phyloP scores from a whole-genome alignment of 2,797 vertebrate species.

The Xiphophorus birchmanni region DNA sequence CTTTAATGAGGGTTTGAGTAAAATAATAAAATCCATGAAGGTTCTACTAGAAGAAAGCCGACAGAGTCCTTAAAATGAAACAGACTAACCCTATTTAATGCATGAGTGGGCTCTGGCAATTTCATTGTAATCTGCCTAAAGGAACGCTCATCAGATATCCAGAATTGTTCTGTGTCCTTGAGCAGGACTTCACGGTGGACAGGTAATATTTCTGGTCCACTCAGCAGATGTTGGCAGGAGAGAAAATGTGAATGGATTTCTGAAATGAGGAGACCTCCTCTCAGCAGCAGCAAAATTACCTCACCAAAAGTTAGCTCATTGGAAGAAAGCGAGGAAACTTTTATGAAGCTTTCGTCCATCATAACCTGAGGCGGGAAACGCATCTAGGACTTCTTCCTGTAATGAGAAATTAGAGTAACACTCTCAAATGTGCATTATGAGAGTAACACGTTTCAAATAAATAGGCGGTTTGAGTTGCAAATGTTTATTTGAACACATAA shows the following conservation, averaged over 20 bases:
- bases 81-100: slow-evolving; percentile 16
- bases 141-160: slow-evolving; percentile 12
- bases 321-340: background rate
- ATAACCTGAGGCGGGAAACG: background rate
- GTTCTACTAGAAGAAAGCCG: background rate
- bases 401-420: background rate
- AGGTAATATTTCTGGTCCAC: slow-evolving; percentile 8
- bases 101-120: background rate
- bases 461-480: background rate
- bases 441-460: background rate
- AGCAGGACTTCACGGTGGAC: background rate
- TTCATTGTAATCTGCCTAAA: slow-evolving; percentile 19
- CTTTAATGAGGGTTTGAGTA: background rate
- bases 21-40: background rate
- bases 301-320: background rate
- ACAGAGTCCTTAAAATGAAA: background rate
- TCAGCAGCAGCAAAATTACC: slow-evolving; percentile 5
- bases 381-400: background rate
- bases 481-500: background rate
- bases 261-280: background rate
- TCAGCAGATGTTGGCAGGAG: background rate
- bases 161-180: slow-evolving; percentile 4
- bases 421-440: background rate
- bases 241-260: background rate
- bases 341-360: background rate